Evolutionary conservation across 2,888 invertebrate species (phyloP), one percentile per base, ranked within the genome.

Genomic region (Torymus tubicola): DNA sequence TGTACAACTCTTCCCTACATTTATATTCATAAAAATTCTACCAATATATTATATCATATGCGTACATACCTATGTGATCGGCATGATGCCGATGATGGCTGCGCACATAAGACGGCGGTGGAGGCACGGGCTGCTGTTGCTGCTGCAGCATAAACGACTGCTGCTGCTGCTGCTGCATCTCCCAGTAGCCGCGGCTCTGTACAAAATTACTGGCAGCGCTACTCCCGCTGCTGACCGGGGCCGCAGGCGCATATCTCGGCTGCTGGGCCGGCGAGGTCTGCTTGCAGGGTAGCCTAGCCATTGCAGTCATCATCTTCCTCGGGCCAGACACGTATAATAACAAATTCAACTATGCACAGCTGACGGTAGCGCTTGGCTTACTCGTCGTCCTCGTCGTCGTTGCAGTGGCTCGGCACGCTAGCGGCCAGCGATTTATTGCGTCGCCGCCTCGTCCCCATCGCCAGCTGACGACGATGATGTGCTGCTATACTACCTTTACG

Each of bases 231-330:
- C 52, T 67, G 60, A 52, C 50, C 24, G 55, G 60, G n/a, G 24
- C 55, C 50, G 60, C 16, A 31, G 31, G 31, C 31, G 31, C 31
- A 2, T 31, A 31, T 31, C 31, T 31, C 31, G 31, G 82, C 87
- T 84, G 81, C 87, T 86, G 82, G 86, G 85, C 52, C 81, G 73
- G 87, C 84, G 89, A 87, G 81, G 86, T 86, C 84, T 89, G 88
- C 86, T 90, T 90, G 85, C 89, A 90, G 83, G 90, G 89, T 85
- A 90, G 87, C 86, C 90, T 88, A 72, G 90, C 90, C 90, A 90
- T 90, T 84, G 90, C 88, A 85, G 90, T 89, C 90, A 88, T 90
- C 90, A 90, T 90, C 84, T 82, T 82, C 3, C 31, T 31, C 31
- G 31, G 4, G 31, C 31, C 31, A n/a, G n/a, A n/a, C n/a, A n/a